Base-by-base conservation (phyloP, 2,113 vertebrate species). In the Tinamus guttatus region DNA sequence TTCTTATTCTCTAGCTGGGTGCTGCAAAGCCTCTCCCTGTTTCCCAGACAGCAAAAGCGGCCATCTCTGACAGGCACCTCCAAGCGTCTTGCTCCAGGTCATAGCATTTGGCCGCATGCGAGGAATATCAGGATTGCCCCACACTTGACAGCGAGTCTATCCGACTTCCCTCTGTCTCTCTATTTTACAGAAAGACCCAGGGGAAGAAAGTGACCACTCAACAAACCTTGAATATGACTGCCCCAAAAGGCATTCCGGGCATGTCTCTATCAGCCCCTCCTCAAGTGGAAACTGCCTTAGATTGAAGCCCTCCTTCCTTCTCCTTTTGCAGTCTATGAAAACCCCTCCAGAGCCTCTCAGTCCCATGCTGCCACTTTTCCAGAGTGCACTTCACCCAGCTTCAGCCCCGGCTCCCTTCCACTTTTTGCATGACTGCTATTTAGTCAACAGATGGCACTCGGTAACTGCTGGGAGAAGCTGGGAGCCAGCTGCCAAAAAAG, bases 381-480 rank as follows among this genome's bases (percentile, higher is more conserved):
- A 68, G 20, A 91, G 60, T 12, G 64, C 71, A 9, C 83, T 89
- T 86, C 77, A 60, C 74, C 70, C 73, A 16, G 56, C 77, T n/a
- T 34, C 71, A 21, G 34, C 15, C 64, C 36, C 75, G 87, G 79
- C 91, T 81, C 9, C 71, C 49, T 69, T 88, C 95, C 95, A 40
- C 40, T 40, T 84, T 74, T 56, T 94, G 92, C 92, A 96, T 0
- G 80, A 60, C 70, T 21, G 1, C 83, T 64, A 2, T 86, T 30
- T 21, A 93, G 91, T 90, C 96, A 90, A 78, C 96, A 96, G 95
- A 96, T 91, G 95, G 94, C 95, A 96, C 91, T 91, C 81, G 56
- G 90, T 8, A 96, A 36, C 96, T 78, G 89, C 94, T 24, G 77
- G 82, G 76, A 88, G 68, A 56, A 77, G 67, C 74, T 19, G 68